A percentile compares a stretch with the other conserved stretches of the same genome.
phyloP scores from a whole-genome alignment of 2,888 invertebrate species.

The Notocelia uddmanniana region DNA sequence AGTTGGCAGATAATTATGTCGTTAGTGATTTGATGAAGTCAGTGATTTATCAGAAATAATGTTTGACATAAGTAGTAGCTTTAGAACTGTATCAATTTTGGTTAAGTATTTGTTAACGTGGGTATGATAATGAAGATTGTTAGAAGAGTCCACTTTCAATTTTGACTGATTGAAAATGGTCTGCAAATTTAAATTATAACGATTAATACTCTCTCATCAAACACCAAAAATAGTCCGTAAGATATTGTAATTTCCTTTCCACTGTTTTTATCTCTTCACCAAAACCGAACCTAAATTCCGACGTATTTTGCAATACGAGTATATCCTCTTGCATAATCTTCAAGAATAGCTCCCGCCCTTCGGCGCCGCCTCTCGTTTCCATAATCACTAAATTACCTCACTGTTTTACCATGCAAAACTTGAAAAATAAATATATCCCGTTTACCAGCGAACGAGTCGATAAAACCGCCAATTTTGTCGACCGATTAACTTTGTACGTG shows the following conservation, averaged over 20 bases:
- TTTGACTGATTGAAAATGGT: background rate
- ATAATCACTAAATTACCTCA: conserved; percentile 80
- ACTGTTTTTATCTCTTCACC: background rate
- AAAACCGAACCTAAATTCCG: background rate
- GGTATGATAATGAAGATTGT: too few species aligned
- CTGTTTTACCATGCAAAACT: conserved; percentile 66
- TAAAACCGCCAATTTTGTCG: conserved; percentile 62
- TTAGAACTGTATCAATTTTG: too few species aligned
- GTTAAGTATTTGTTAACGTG: too few species aligned
- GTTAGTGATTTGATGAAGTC: conserved; percentile 10
- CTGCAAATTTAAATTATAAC: background rate
- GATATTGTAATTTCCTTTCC: too few species aligned
- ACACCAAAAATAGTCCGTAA: too few species aligned
- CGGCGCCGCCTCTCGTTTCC: conserved; percentile 58
- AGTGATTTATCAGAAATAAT: background rate
- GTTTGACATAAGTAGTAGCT: background rate
- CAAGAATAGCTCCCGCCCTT: conserved; percentile 49
- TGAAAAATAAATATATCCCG: conserved; percentile 74
- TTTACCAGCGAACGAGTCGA: conserved; percentile 60
- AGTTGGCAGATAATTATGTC: conserved; percentile 14
- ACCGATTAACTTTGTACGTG: conserved; percentile 49
- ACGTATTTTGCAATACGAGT: conserved; percentile 1
- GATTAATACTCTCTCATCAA: too few species aligned
- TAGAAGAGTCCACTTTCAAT: too few species aligned
- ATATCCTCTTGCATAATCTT: conserved; percentile 22